Evolutionary conservation across 2,113 vertebrate genomes (phyloP).

Genomic region (Trematocara marginatum): DNA sequence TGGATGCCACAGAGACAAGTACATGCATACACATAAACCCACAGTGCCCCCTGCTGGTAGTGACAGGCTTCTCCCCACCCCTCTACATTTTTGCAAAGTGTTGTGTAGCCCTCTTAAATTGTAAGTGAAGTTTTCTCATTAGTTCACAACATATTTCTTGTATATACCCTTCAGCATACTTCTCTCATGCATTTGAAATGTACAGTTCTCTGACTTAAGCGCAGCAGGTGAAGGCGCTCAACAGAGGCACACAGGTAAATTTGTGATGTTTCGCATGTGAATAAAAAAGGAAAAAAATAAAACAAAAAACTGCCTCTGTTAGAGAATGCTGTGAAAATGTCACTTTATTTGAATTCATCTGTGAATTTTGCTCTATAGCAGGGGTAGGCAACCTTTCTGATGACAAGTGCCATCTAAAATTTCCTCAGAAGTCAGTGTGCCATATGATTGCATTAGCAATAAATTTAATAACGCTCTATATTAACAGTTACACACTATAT

Average conservation of each 20-base stretch:
- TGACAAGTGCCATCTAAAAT: background rate
- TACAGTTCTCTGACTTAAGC: conserved; percentile 14
- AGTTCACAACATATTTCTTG: conserved; percentile 41
- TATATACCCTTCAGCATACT: conserved; percentile 40
- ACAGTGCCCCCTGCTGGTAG: conserved; percentile 44
- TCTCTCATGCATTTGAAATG: conserved; percentile 28
- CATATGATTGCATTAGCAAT: background rate
- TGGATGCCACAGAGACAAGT: conserved; percentile 39
- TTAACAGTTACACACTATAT: no score
- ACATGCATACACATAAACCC: conserved; percentile 35
- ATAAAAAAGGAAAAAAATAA: background rate
- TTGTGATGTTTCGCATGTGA: conserved; percentile 5
- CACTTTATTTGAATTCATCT: conserved; percentile 42
- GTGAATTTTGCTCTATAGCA: conserved; percentile 26
- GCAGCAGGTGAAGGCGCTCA: background rate
- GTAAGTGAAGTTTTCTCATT: conserved; percentile 41
- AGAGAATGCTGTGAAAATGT: conserved; percentile 55
- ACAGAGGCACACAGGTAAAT: background rate
- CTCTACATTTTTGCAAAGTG: conserved; percentile 42
- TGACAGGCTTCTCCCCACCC: background rate
- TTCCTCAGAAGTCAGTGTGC: background rate
- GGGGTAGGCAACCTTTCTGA: background rate
- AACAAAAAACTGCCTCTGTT: background rate
- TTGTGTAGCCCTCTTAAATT: conserved; percentile 45
- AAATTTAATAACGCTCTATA: no score